Evolutionary conservation across 2,113 vertebrate species (phyloP), one percentile per base, ranked within the genome.

Genomic region (Naja naja): DNA sequence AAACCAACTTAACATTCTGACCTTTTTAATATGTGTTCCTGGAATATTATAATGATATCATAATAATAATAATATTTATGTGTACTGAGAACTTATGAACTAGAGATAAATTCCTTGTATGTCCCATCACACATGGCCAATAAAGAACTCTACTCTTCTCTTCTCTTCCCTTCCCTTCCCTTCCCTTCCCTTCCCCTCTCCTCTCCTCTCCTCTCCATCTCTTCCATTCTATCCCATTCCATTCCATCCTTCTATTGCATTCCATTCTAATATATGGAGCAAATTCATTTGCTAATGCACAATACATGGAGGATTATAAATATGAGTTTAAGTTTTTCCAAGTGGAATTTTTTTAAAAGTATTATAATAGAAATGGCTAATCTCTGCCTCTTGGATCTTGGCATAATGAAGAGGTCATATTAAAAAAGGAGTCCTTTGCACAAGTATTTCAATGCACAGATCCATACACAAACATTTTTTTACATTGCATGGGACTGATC

Each of bases 1-100:
- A 92, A 96, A 94, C 91, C 96, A 94, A 95, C 95, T 96, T 93
- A 96, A 96, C 96, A 95, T 93, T 92, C 60, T 97, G 97, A 97
- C 95, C 96, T 97, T 97, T 97, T 96, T 95, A 93, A 94, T 92
- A 96, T 45, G 49, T 92, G 95, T 87, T 92, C 94, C 89, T 45
- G 94, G 95, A 96, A 93, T 81, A 56, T 56, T 23, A 56, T 23
- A 56, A 56, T 56, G 20, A 1, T 56, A 56, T 6, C 0, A 56
- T 56, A 56, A 56, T 56, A 56, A 56, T 56, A 56, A 7, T n/a
- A n/a, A n/a, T n/a, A n/a, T 56, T 22, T 56, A 56, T 56, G 22
- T 58, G 25, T 58, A 58, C 56, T 9, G 7, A 25, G 7, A 58
- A 58, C 1, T 8, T 56, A 23, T 58, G 55, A 22, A 25, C 55